Conservation (phyloP, 1,140 invertebrate genomes). For the Metaphire vulgaris region DNA sequence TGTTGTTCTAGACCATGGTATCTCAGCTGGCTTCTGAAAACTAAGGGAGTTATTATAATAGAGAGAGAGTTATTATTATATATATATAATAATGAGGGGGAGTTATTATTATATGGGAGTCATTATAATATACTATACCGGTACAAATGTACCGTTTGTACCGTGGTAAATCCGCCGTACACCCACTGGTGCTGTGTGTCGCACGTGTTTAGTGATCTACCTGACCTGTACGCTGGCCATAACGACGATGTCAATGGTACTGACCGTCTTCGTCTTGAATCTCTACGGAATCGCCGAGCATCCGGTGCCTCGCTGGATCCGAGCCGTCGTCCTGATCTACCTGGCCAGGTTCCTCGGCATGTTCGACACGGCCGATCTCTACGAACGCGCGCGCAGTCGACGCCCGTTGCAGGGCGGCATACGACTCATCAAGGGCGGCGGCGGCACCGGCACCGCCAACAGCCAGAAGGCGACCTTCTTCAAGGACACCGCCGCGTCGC, state of each 20-base stretch:
- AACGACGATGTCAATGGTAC: conserved; percentile 30
- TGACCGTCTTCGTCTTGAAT: conserved; percentile 30
- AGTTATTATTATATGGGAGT: no score
- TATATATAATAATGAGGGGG: no score
- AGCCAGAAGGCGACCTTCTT: neutral
- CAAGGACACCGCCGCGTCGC: neutral
- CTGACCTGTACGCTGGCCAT: conserved; percentile 32
- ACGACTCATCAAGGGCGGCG: neutral
- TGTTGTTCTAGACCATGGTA: no score
- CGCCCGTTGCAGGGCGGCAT: neutral
- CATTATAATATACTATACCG: no score
- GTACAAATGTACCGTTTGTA: no score
- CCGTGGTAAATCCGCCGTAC: no score
- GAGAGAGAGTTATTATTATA: no score
- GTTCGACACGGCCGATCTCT: neutral
- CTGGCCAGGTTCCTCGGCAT: conserved; percentile 26
- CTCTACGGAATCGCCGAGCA: conserved; percentile 27
- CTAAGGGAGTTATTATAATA: no score
- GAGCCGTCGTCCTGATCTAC: conserved; percentile 21
- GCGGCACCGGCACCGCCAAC: no score
- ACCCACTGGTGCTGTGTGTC: no score
- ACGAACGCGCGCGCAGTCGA: neutral
- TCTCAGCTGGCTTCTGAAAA: no score
- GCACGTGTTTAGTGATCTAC: conserved; percentile 30
- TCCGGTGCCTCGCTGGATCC: conserved; percentile 27